Percentiles rank a stretch among this genome's conserved stretches.
Evolutionary conservation across 2,888 invertebrate species (phyloP).

Genomic region (Noctua pronuba): DNA sequence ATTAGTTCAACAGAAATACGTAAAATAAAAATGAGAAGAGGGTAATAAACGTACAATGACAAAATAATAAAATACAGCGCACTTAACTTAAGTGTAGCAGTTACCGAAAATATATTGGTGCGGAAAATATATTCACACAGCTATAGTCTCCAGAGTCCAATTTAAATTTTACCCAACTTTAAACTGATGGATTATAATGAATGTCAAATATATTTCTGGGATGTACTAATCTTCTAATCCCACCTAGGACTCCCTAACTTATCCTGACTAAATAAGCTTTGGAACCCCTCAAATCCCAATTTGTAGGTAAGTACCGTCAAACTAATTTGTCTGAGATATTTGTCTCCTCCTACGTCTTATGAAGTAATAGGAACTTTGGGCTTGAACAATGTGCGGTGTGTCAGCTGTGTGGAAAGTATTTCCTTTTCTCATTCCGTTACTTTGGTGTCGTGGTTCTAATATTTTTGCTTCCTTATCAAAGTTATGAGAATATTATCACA

Average conservation of each 20-base stretch:
- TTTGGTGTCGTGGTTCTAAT: not conserved
- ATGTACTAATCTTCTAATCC: slow-evolving; percentile 45
- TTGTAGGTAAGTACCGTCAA: slow-evolving; percentile 49
- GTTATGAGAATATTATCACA: not conserved
- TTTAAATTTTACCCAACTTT: slow-evolving; percentile 35
- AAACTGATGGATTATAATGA: slow-evolving; percentile 30
- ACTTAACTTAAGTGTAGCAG: slow-evolving; percentile 37
- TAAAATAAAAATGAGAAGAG: slow-evolving; percentile 10
- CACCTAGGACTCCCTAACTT: slow-evolving; percentile 38
- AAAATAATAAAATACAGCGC: slow-evolving; percentile 53
- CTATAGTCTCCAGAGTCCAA: slow-evolving; percentile 26
- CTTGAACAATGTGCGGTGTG: slow-evolving; percentile 34
- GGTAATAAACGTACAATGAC: slow-evolving; percentile 39
- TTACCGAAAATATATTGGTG: slow-evolving; percentile 43
- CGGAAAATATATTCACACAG: slow-evolving; percentile 31
- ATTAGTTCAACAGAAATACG: slow-evolving; percentile 19
- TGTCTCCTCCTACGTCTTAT: slow-evolving; percentile 19
- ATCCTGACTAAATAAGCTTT: slow-evolving; percentile 26
- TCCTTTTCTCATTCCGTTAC: slow-evolving; percentile 8
- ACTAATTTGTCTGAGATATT: slow-evolving; percentile 53
- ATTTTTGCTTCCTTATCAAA: not conserved
- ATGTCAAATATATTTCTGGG: slow-evolving; percentile 43
- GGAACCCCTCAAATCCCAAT: slow-evolving; percentile 46
- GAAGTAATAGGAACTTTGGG: slow-evolving; percentile 44
- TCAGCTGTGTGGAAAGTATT: slow-evolving; percentile 41